These are phyloP conservation scores for Acomys russatus DNA, from an alignment of 2,797 vertebrate species.

Conservation along the genomic window DNA sequence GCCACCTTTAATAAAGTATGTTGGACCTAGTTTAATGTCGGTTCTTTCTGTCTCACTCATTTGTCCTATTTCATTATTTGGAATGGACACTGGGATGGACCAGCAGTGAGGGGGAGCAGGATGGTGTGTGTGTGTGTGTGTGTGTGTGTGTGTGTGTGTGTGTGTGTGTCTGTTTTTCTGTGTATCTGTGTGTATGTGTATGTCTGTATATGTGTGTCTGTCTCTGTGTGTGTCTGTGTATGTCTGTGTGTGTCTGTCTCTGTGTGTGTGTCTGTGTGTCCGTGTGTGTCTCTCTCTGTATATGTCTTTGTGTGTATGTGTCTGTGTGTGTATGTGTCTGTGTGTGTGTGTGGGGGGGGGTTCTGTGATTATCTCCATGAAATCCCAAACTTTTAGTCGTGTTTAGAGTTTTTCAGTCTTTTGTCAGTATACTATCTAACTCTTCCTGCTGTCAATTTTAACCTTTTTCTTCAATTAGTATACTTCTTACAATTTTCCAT, in stretches of 20 bases:
- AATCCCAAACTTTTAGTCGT: neutral
- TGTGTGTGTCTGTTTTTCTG: too few relatives aligned
- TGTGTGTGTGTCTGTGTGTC: too few relatives aligned
- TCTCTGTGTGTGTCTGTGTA: too few relatives aligned
- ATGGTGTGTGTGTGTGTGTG: too few relatives aligned
- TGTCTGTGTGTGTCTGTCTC: too few relatives aligned
- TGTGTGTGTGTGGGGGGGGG: neutral
- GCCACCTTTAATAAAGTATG: neutral
- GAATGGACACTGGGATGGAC: neutral
- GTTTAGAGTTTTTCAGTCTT: slow-evolving; percentile 3
- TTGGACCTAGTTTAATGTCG: neutral
- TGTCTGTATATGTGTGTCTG: too few relatives aligned
- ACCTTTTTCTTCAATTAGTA: neutral
- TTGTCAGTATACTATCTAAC: neutral
- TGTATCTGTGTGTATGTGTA: too few relatives aligned
- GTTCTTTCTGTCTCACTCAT: neutral
- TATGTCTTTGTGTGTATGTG: too few relatives aligned
- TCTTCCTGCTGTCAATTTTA: neutral
- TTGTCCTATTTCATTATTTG: neutral
- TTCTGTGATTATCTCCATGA: neutral
- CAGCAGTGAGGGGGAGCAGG: too few relatives aligned
- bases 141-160: too few relatives aligned
- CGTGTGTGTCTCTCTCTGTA: too few relatives aligned
- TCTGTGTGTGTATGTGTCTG: too few relatives aligned
- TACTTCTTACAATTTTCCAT: neutral